Evolutionary conservation across 2,888 invertebrate genomes (phyloP), one percentile per base, ranked within the genome.

Genomic region (Carterocephalus palaemon): DNA sequence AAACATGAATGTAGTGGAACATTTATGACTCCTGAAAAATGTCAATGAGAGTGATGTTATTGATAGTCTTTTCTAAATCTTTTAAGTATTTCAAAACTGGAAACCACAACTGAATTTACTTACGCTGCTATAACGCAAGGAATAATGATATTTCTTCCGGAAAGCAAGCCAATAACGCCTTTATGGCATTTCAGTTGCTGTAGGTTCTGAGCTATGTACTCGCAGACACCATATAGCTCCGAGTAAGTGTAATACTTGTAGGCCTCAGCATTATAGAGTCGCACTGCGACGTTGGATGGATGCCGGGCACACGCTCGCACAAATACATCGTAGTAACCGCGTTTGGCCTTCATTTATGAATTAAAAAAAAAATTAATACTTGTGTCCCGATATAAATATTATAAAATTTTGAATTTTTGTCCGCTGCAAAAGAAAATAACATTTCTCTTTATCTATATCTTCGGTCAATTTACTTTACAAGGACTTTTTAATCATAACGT

Each of bases 121-220:
- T 77, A 90, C 90, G 89, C 88, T 19, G 89, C 79, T 53, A 89
- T 77, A 46, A 89, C 64, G 52, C 88, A 81, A 23, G 89, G 89
- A 56, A 89, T 75, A 34, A 87, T 74, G 29, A 82, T 63, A 62
- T 88, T 88, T 56, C 88, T 87, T 29, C 78, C 73, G 41, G 89
- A 83, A 34, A 84, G 62, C 31, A 90, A 60, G 24, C 88, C 89
- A 56, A 90, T 75, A 33, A 77, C 60, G 15, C 83, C 78, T 51
- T 67, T 79, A 16, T 63, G 72, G 54, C 73, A 76, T 53, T 71
- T 60, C 1, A 79, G 47, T 49, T 77, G 78, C 43, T 75, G 77
- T 29, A 88, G 62, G 42, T 70, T 79, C 55, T 82, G 82, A 2
- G 79, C 74, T 40, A 88, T 69, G 54, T 81, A 83, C 58, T 84